Base-by-base conservation (phyloP, 2,113 vertebrate genomes). In the Morone chrysops region DNA sequence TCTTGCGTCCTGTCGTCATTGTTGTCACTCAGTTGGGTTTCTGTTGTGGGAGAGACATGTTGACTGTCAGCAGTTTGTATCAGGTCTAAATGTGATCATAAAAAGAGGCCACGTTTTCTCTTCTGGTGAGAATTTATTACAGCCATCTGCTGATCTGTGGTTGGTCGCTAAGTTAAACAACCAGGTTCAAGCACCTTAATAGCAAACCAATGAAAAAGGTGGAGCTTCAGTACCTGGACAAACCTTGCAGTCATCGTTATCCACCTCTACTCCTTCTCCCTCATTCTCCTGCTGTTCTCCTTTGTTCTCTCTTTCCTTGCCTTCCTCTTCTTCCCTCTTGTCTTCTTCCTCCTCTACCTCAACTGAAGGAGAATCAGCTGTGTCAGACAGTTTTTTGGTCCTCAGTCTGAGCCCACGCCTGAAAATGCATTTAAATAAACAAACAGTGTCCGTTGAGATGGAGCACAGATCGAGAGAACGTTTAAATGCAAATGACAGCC, bases 211-310 rank as follows among this genome's bases (percentile, higher is more conserved):
- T 45, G 40, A 75, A 22, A 31, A 57, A 25, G 1, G n/a, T 7
- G 60, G 14, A 2, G 57, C 50, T 78, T 75, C 40, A 14, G 31
- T 82, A 98, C 98, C 97, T 94, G 97, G 97, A 91, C 97, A 99
- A 84, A 94, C 73, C 0, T 81, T 77, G 66, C 89, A 89, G 87
- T 87, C 90, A 1, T 86, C 87, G 57, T 94, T 38, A 6, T 95
- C 96, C 84, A 94, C 90, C 84, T 95, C 94, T 36, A 48, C 85
- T 8, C 92, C 95, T 68, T 69, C 86, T n/a, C 86, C 92, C 25
- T 92, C 88, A 40, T 92, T 16, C 40, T 72, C 36, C 48, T 66
- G 47, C 0, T 50, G 22, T 40, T 74, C 54, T 20, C 45, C 10
- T 17, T 40, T 25, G 17, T 67, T 78, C 36, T 78, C 45, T 7